Conservation (phyloP, 2,888 invertebrate species). For the Gisinianus flammeolus region DNA sequence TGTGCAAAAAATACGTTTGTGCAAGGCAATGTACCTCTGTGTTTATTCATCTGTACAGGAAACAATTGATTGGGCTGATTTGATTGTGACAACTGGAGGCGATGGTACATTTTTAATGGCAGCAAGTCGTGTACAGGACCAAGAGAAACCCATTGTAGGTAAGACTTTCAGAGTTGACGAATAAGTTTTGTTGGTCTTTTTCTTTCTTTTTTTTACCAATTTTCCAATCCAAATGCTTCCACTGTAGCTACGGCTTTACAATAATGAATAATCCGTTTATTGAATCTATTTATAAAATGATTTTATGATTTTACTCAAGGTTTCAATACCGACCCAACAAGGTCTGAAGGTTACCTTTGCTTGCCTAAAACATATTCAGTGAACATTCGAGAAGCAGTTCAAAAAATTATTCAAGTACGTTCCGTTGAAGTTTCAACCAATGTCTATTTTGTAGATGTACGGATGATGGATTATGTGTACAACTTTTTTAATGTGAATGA, state of each 20-base stretch:
- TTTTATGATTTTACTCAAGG: slow-evolving; percentile 64
- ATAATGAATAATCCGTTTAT: no score
- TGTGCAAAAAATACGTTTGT: background rate
- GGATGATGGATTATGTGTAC: no score
- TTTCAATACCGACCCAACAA: slow-evolving; percentile 92
- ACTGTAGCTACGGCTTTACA: no score
- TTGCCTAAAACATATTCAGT: slow-evolving; percentile 83
- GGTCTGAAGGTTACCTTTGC: slow-evolving; percentile 92
- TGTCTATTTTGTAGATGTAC: no score
- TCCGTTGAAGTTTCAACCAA: background rate
- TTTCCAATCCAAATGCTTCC: no score
- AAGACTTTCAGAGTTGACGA: no score
- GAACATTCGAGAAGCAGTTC: slow-evolving; percentile 78
- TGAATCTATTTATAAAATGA: no score
- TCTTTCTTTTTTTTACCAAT: no score
- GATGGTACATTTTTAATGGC: slow-evolving; percentile 97
- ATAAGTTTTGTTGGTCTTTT: no score
- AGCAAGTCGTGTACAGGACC: slow-evolving; percentile 78
- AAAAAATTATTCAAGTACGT: slow-evolving; percentile 75
- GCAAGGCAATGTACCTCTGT: background rate
- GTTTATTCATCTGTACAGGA: slow-evolving; percentile 60
- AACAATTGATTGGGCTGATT: slow-evolving; percentile 88
- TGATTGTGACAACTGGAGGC: slow-evolving; percentile 86
- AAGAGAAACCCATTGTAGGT: slow-evolving; percentile 82
- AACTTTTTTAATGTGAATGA: slow-evolving; percentile 1